Evolutionary conservation across 2,797 vertebrate species (phyloP).

Genomic region (Lutjanus argentimaculatus): DNA sequence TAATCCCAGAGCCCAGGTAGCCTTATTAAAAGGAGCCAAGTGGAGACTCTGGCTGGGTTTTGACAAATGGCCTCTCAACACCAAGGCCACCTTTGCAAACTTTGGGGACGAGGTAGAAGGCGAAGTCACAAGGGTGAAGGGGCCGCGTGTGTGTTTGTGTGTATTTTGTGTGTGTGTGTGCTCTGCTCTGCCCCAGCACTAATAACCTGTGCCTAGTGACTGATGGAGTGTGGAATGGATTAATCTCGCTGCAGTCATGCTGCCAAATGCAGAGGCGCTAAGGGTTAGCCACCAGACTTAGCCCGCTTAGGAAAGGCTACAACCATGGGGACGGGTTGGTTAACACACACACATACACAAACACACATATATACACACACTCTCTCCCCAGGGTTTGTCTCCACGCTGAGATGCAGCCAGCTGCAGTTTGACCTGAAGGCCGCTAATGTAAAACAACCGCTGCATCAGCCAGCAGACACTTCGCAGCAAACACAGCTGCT

Average conservation of each 20-base stretch:
- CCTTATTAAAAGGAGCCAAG: conserved; percentile 93
- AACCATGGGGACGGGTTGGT: conserved; percentile 65
- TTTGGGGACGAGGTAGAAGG: conserved; percentile 78
- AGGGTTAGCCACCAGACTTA: conserved; percentile 81
- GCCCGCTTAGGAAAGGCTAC: conserved; percentile 77
- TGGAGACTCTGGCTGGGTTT: conserved; percentile 79
- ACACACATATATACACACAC: conserved; percentile 19
- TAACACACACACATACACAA: conserved; percentile 23
- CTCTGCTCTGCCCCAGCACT: conserved; percentile 63
- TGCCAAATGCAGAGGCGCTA: conserved; percentile 74
- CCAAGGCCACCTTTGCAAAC: conserved; percentile 83
- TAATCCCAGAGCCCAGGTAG: conserved; percentile 85
- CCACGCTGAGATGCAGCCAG: conserved; percentile 66
- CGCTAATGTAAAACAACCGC: conserved; percentile 70
- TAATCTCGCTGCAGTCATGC: conserved; percentile 79
- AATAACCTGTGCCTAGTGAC: conserved; percentile 84
- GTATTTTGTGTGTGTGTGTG: conserved; percentile 46
- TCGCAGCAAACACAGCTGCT: conserved; percentile 76
- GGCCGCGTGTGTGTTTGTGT: conserved; percentile 47
- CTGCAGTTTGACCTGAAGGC: conserved; percentile 79
- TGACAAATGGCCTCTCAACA: conserved; percentile 90
- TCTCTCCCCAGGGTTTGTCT: conserved; percentile 58
- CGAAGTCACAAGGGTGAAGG: conserved; percentile 73
- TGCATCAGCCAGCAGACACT: conserved; percentile 66
- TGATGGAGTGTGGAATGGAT: conserved; percentile 84